Evolutionary conservation across 2,888 invertebrate species (phyloP).

Genomic region (Thysanoteuthis rhombus): DNA sequence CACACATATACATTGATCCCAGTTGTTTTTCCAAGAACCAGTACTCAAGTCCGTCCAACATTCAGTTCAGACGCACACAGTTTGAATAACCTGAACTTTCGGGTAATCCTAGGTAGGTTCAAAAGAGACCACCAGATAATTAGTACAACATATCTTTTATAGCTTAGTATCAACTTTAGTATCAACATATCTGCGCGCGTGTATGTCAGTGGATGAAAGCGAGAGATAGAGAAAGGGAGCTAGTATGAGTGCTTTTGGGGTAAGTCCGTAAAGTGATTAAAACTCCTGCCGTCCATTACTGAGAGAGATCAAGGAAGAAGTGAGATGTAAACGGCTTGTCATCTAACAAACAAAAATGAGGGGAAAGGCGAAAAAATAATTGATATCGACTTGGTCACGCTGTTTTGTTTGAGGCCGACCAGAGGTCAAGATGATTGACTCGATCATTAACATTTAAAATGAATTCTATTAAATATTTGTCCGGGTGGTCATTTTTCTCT

Average conservation of each 20-base stretch:
- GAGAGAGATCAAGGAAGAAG: background rate
- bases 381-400: background rate
- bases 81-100: no score
- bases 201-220: no score
- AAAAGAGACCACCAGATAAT: no score
- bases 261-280: background rate
- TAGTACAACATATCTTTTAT: no score
- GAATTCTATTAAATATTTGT: background rate
- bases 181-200: no score
- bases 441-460: background rate
- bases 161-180: no score
- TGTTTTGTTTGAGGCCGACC: background rate
- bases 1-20: no score
- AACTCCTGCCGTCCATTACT: background rate
- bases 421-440: background rate
- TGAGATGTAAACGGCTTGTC: background rate
- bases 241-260: background rate
- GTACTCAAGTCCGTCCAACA: no score
- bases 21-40: no score
- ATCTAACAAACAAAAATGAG: background rate
- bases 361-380: background rate
- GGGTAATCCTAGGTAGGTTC: no score
- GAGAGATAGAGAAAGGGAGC: no score
- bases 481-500: background rate
- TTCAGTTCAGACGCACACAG: no score